Evolutionary conservation across 2,113 vertebrate genomes (phyloP).

Genomic region (Bufo bufo): DNA sequence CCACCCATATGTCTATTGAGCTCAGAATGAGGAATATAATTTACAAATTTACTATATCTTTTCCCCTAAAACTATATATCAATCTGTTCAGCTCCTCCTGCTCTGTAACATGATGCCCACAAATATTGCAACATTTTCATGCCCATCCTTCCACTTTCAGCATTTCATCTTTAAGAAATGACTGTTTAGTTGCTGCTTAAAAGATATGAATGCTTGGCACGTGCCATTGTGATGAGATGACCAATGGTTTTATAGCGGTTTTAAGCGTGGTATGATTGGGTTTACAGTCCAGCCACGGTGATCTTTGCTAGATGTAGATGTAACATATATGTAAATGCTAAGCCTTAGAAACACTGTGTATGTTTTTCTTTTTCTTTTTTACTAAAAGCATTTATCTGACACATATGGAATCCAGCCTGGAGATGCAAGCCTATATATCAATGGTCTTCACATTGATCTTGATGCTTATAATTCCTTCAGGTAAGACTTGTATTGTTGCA

Average conservation of each 20-base stretch:
- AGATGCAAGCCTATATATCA: conserved; percentile 87
- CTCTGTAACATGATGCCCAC: no score
- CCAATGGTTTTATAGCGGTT: no score
- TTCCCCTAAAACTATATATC: no score
- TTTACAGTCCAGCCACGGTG: not conserved
- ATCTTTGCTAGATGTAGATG: not conserved
- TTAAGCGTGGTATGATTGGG: not conserved
- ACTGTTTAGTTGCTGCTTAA: no score
- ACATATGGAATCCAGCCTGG: conserved; percentile 86
- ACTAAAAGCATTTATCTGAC: conserved; percentile 80
- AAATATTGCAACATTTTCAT: no score
- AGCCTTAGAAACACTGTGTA: not conserved
- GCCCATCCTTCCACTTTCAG: no score
- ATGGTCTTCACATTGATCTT: conserved; percentile 87
- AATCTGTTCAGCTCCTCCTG: no score
- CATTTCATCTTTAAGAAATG: no score
- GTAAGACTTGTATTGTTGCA: conserved; percentile 67
- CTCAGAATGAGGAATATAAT: no score
- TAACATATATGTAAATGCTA: not conserved
- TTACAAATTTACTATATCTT: no score
- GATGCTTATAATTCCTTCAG: conserved; percentile 89
- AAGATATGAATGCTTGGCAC: no score
- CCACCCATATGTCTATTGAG: no score
- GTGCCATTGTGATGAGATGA: not conserved
- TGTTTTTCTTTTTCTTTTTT: conserved; percentile 32